A percentile compares a stretch with the other conserved stretches of the same genome.
phyloP scores from a whole-genome alignment of 2,888 invertebrate species.

The Eilema caniola region DNA sequence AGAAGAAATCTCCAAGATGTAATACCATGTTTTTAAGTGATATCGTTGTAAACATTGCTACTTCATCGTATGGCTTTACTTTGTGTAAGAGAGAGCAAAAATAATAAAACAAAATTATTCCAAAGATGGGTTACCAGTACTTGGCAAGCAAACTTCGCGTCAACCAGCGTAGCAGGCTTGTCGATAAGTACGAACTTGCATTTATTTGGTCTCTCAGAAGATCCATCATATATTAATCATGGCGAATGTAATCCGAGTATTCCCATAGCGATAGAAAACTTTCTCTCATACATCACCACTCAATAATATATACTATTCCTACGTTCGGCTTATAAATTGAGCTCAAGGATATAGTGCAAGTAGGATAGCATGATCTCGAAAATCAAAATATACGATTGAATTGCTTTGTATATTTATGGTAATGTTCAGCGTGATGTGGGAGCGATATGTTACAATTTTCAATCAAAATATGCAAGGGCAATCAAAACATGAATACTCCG shows the following conservation, averaged over 20 bases:
- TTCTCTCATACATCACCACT: slow-evolving; percentile 9
- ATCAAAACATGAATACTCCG: slow-evolving; percentile 1
- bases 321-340: slow-evolving; percentile 6
- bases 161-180: neutral
- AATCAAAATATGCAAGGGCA: slow-evolving; percentile 1
- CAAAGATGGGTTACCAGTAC: neutral
- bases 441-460: neutral
- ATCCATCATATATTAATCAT: slow-evolving; percentile 11
- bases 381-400: neutral
- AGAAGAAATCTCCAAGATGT: too few relatives aligned
- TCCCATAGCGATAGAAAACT: slow-evolving; percentile 14
- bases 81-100: too few relatives aligned
- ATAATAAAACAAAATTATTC: neutral
- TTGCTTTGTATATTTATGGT: neutral
- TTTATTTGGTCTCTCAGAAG: slow-evolving; percentile 6
- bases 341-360: neutral
- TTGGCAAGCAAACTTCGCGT: neutral
- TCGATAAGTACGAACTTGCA: slow-evolving; percentile 1
- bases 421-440: neutral
- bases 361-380: neutral
- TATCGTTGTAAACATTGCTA: too few relatives aligned
- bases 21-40: too few relatives aligned
- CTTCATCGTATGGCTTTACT: too few relatives aligned
- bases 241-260: slow-evolving; percentile 37
- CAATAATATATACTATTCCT: slow-evolving; percentile 9